These are phyloP conservation scores for Ailuropoda melanoleuca DNA, from an alignment of 2,113 vertebrate species.

Conservation along the genomic window DNA sequence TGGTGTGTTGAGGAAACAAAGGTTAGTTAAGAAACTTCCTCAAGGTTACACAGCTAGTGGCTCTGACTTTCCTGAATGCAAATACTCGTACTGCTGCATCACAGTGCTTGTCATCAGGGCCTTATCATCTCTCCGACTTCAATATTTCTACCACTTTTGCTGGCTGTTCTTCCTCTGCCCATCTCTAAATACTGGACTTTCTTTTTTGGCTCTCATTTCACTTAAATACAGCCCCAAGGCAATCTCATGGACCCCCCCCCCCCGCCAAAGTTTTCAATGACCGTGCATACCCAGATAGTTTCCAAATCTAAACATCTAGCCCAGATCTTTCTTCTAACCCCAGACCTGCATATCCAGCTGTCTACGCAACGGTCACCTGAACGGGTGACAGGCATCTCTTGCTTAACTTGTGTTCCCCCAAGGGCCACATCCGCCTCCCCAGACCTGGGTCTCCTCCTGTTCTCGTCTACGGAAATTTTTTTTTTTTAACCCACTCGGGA, in stretches of 20 bases:
- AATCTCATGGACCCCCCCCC: not conserved
- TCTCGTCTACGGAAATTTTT: not conserved
- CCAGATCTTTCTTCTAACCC: not conserved
- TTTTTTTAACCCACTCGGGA: not conserved
- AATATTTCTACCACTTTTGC: not conserved
- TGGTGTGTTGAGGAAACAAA: not conserved
- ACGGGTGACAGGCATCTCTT: not conserved
- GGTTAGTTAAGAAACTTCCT: not conserved
- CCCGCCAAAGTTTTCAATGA: not conserved
- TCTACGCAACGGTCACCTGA: no score
- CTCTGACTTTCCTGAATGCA: not conserved
- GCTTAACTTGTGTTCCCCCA: not conserved
- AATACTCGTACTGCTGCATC: not conserved
- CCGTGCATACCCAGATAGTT: not conserved
- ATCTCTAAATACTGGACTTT: not conserved
- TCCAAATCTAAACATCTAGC: not conserved
- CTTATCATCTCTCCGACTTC: not conserved
- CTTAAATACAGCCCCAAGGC: no score
- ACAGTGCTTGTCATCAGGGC: not conserved
- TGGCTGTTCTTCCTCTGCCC: not conserved
- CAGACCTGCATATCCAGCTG: not conserved
- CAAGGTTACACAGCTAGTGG: not conserved
- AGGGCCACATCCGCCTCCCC: no score
- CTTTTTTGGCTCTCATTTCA: not conserved
- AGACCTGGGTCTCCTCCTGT: not conserved